phyloP scores from a whole-genome alignment of 2,113 vertebrate genomes.

The Sphaerodactylus townsendi region DNA sequence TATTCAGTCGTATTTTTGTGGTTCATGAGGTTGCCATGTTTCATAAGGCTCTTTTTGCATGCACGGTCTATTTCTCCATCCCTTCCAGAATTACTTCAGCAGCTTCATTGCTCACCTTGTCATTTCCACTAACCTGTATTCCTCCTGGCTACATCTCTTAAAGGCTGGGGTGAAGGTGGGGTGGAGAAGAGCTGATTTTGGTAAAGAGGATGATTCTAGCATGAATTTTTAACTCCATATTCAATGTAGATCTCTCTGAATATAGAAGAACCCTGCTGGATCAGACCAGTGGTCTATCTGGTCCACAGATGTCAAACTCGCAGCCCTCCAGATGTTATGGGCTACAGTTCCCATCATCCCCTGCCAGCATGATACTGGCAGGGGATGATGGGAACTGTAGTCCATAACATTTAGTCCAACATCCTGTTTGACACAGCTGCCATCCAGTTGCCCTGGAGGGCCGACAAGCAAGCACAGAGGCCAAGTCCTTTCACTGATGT shows the following conservation, averaged over 20 bases:
- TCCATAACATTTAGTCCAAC: no score
- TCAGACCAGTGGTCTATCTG: no score
- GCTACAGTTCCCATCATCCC: no score
- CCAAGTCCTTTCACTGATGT: no score
- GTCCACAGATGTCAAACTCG: no score
- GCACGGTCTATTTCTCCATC: background rate
- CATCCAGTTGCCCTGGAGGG: no score
- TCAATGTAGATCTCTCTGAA: conserved; percentile 3
- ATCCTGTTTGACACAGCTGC: no score
- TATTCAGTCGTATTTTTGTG: conserved; percentile 4
- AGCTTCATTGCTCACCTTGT: conserved; percentile 11
- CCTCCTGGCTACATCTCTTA: conserved; percentile 13
- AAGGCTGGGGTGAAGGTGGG: background rate
- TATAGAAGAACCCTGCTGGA: no score
- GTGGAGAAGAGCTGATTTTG: background rate
- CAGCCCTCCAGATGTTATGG: no score
- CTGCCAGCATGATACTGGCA: no score
- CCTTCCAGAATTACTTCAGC: background rate
- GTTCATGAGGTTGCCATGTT: conserved; percentile 17
- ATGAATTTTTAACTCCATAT: background rate
- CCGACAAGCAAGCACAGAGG: no score
- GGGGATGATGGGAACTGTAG: no score
- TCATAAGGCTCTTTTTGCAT: conserved; percentile 26
- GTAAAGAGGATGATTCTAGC: background rate
- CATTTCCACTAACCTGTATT: conserved; percentile 12